Conservation (phyloP, 1,140 invertebrate species). For the Babylonia areolata region DNA sequence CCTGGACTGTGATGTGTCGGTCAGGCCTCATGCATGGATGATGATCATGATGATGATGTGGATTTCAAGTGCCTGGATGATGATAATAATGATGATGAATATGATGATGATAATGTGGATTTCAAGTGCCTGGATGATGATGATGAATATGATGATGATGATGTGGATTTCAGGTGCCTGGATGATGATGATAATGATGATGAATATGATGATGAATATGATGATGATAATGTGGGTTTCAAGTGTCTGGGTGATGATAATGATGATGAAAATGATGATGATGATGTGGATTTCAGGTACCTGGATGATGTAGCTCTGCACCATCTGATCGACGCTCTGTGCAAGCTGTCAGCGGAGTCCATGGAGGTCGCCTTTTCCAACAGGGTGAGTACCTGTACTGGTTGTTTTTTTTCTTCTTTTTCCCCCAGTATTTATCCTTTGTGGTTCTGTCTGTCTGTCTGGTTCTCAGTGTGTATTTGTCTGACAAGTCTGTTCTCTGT, state of each 20-base stretch:
- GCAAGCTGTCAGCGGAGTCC: conserved; percentile 96
- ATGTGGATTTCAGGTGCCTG: conserved; percentile 79
- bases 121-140: conserved; percentile 89
- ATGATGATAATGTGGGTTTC: neutral
- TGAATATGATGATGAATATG: too few species aligned
- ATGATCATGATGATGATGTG: too few species aligned
- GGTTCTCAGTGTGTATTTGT: neutral
- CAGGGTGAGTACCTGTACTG: conserved; percentile 80
- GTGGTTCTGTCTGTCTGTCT: neutral
- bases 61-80: conserved; percentile 86
- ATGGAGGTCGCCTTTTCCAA: conserved; percentile 98
- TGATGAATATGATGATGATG: neutral
- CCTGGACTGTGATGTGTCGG: too few species aligned
- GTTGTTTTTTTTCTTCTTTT: neutral
- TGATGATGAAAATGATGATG: neutral
- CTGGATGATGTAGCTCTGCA: conserved; percentile 96
- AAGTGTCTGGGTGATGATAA: conserved; percentile 92
- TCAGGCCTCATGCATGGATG: too few species aligned
- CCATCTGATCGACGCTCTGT: conserved; percentile 97
- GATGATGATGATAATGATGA: too few species aligned
- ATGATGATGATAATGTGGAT: neutral
- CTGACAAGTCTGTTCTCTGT: neutral
- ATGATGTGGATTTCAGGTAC: conserved; percentile 76
- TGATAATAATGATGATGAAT: too few species aligned
- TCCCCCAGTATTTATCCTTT: neutral